Conservation (phyloP, 2,888 invertebrate species). For the Eurois occulta region DNA sequence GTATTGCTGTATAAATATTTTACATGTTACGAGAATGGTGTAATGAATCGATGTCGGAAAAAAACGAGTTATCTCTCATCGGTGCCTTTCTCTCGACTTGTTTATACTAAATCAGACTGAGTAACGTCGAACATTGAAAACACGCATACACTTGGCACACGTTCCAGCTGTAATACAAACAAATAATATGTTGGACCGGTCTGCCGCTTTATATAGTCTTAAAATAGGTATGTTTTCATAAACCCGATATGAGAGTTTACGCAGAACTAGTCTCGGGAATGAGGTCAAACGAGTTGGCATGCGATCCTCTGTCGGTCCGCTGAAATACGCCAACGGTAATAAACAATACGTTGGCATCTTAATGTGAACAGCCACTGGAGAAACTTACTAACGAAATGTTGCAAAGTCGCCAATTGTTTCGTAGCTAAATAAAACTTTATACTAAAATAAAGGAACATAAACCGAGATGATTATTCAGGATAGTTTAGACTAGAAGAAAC, state of each 20-base stretch:
- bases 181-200: constrained; percentile 85
- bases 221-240: constrained; percentile 89
- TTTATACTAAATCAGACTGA: constrained; percentile 79
- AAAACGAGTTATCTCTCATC: constrained; percentile 73
- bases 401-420: constrained; percentile 43
- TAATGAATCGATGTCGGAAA: constrained; percentile 70
- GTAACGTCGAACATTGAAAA: constrained; percentile 78
- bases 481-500: constrained; percentile 26
- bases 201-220: constrained; percentile 81
- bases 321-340: constrained; percentile 81
- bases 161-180: constrained; percentile 83
- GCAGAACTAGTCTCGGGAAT: constrained; percentile 86
- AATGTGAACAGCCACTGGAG: constrained; percentile 65
- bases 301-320: constrained; percentile 78
- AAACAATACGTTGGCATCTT: constrained; percentile 80
- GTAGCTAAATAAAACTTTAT: constrained; percentile 35
- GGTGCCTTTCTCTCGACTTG: constrained; percentile 72
- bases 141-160: constrained; percentile 85
- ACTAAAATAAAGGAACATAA: constrained; percentile 21
- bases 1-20: constrained; percentile 66
- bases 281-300: constrained; percentile 89
- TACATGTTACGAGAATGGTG: constrained; percentile 66
- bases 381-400: constrained; percentile 52
- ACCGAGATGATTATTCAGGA: constrained; percentile 8
- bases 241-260: constrained; percentile 88